Conservation (phyloP, 2,888 invertebrate genomes). For the Scaptomyza flava region DNA sequence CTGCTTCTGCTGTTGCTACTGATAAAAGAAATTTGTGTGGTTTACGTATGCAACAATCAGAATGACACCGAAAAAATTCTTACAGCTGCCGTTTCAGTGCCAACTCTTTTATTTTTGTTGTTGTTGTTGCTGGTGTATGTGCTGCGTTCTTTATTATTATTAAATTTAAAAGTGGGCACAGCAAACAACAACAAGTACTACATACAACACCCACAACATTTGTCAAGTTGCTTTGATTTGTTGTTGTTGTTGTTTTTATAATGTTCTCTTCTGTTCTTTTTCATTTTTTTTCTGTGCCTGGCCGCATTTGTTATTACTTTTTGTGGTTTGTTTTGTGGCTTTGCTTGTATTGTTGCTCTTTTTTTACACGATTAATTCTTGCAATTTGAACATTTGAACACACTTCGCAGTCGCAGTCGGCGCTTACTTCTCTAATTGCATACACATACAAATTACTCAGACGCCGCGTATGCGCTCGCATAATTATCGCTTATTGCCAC, state of each 20-base stretch:
- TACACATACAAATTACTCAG: slow-evolving; percentile 69
- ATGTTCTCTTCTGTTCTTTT: slow-evolving; percentile 28
- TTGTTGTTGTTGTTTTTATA: slow-evolving; percentile 4
- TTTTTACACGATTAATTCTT: slow-evolving; percentile 62
- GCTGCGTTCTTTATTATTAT: slow-evolving; percentile 74
- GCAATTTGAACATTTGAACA: slow-evolving; percentile 75
- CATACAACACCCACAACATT: slow-evolving; percentile 68
- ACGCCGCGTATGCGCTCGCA: slow-evolving; percentile 70
- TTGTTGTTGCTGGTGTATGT: slow-evolving; percentile 20
- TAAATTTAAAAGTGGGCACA: slow-evolving; percentile 71
- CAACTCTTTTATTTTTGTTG: slow-evolving; percentile 43
- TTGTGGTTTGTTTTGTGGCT: slow-evolving; percentile 56
- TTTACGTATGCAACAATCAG: slow-evolving; percentile 26
- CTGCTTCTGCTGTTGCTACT: slow-evolving; percentile 6
- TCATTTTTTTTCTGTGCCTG: slow-evolving; percentile 62
- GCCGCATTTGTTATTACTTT: slow-evolving; percentile 69
- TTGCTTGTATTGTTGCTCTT: slow-evolving; percentile 23
- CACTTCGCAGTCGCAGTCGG: slow-evolving; percentile 43
- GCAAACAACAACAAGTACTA: slow-evolving; percentile 42
- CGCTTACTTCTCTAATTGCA: slow-evolving; percentile 71
- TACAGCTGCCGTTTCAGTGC: slow-evolving; percentile 56
- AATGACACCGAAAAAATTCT: slow-evolving; percentile 52
- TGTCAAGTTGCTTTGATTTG: slow-evolving; percentile 65
- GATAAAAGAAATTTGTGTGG: slow-evolving; percentile 41
- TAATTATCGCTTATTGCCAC: slow-evolving; percentile 68